Evolutionary conservation across 1,140 invertebrate species (phyloP).

Genomic region (Caerostris extrusa): DNA sequence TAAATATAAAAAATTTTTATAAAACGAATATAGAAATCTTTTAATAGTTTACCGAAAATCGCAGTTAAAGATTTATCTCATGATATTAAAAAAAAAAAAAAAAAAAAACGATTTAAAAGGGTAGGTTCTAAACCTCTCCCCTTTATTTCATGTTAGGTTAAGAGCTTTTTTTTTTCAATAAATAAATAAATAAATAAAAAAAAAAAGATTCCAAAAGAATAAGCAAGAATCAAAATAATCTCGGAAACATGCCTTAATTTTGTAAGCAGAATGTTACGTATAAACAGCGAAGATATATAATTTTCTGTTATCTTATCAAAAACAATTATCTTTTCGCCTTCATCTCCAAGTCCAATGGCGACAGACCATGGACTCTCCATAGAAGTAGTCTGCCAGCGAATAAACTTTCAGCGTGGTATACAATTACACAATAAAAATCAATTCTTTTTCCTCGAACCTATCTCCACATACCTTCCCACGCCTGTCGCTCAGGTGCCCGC

Average conservation of each 20-base stretch:
- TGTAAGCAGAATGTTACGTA: constrained; percentile 12
- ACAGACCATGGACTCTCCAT: not conserved
- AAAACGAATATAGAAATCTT: too few relatives aligned
- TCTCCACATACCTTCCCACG: not conserved
- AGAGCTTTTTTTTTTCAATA: too few relatives aligned
- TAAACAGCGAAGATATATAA: not conserved
- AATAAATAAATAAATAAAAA: too few relatives aligned
- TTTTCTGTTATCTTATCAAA: constrained; percentile 9
- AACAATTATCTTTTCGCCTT: not conserved
- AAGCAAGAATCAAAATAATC: not conserved
- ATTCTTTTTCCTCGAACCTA: constrained; percentile 31
- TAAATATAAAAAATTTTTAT: too few relatives aligned
- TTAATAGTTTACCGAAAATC: too few relatives aligned
- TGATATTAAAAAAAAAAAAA: too few relatives aligned
- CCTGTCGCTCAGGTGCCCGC: constrained; percentile 28
- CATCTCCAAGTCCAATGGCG: not conserved
- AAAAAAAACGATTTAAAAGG: too few relatives aligned
- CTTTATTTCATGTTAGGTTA: too few relatives aligned
- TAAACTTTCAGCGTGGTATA: not conserved
- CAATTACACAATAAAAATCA: constrained; percentile 37
- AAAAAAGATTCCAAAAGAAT: not conserved
- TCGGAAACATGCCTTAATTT: not conserved
- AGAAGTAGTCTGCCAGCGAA: not conserved
- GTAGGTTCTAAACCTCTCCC: too few relatives aligned
- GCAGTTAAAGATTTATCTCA: too few relatives aligned